These are phyloP conservation scores for Ariolimax columbianus DNA, from an alignment of 2,888 invertebrate species.

Conservation along the genomic window DNA sequence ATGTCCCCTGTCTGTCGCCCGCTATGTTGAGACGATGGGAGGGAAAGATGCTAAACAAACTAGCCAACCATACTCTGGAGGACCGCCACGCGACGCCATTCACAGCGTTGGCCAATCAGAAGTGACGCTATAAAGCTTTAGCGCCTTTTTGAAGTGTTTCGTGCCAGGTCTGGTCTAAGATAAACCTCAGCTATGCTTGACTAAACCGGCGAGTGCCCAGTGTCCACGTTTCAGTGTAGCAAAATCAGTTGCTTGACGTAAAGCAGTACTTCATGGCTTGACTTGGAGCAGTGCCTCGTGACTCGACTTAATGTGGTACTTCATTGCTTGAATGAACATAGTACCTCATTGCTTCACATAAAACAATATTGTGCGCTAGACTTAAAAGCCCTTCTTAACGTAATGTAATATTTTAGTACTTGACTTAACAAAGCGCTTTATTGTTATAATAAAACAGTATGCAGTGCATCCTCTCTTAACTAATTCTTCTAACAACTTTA, in stretches of 20 bases:
- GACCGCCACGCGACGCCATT: conserved; percentile 24
- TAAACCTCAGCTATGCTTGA: conserved; percentile 8
- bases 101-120: conserved; percentile 16
- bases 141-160: background rate
- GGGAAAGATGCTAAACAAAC: background rate
- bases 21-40: conserved; percentile 7
- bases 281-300: no score
- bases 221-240: background rate
- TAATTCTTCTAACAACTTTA: no score
- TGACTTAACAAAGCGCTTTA: no score
- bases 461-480: no score
- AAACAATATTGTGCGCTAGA: no score
- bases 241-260: background rate
- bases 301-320: no score
- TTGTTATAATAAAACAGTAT: no score
- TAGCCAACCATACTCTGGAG: background rate
- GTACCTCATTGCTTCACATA: no score
- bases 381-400: no score
- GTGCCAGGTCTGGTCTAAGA: background rate
- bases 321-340: no score
- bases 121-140: conserved; percentile 17
- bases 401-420: no score
- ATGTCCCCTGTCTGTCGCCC: background rate
- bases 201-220: background rate
- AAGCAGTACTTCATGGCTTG: no score